A percentile compares a stretch with the other conserved stretches of the same genome.
Evolutionary conservation across 1,140 invertebrate genomes (phyloP).

Genomic region (Mylabris phalerata): DNA sequence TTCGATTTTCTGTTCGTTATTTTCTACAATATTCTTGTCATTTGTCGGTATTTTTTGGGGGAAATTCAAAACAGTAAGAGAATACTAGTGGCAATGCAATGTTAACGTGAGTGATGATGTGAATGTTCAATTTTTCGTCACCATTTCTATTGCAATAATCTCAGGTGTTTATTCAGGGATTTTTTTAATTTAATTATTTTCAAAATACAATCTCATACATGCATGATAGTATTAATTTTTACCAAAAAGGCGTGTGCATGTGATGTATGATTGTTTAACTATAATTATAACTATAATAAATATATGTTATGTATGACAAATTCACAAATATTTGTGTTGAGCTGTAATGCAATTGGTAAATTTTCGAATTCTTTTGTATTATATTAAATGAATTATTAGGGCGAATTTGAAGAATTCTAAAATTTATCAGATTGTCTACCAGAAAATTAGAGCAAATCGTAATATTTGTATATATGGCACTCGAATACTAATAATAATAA

Average conservation of each 20-base stretch:
- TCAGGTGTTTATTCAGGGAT: conserved; percentile 30
- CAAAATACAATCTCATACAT: conserved; percentile 2
- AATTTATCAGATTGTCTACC: no score
- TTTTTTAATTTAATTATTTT: background rate
- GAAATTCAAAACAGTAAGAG: background rate
- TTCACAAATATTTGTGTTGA: no score
- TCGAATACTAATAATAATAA: conserved; percentile 23
- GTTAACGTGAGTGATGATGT: conserved; percentile 15
- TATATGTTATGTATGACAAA: conserved; percentile 16
- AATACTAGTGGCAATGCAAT: conserved; percentile 30
- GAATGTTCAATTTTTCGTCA: conserved; percentile 11
- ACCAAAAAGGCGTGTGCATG: conserved; percentile 13
- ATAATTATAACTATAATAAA: background rate
- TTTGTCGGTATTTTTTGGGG: no score
- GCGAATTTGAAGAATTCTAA: no score
- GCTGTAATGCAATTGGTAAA: no score
- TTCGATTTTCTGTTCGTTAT: no score
- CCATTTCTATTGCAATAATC: conserved; percentile 17
- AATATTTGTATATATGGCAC: conserved; percentile 28
- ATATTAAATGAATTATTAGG: no score
- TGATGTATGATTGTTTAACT: conserved; percentile 24
- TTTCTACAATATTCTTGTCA: no score
- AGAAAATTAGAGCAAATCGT: background rate
- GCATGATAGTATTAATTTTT: conserved; percentile 12
- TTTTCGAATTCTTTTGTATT: no score